phyloP scores from a whole-genome alignment of 1,140 invertebrate species.

The Cotesia glomerata region DNA sequence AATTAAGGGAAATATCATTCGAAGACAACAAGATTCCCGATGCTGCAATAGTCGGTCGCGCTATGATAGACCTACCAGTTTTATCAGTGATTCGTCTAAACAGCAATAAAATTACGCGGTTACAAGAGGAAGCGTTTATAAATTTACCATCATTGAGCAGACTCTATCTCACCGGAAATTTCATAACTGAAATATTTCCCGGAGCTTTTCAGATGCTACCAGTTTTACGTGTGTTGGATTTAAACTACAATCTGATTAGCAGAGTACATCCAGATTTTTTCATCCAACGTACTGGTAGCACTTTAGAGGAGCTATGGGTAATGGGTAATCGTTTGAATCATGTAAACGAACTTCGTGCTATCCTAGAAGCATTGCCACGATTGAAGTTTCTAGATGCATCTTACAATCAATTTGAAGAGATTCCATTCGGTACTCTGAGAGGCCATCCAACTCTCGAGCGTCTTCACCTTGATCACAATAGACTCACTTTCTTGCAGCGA shows the following conservation, averaged over 20 bases:
- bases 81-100: conserved; percentile 74
- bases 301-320: conserved; percentile 78
- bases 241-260: conserved; percentile 80
- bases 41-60: conserved; percentile 78
- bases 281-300: conserved; percentile 72
- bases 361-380: conserved; percentile 78
- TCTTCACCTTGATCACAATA: conserved; percentile 81
- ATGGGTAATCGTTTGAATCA: conserved; percentile 78
- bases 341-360: conserved; percentile 72
- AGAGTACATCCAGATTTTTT: conserved; percentile 82
- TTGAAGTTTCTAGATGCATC: conserved; percentile 79
- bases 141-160: conserved; percentile 76
- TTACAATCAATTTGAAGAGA: conserved; percentile 75
- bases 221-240: conserved; percentile 72
- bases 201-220: conserved; percentile 82
- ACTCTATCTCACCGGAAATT: conserved; percentile 75
- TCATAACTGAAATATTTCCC: conserved; percentile 76
- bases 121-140: conserved; percentile 80
- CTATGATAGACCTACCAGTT: conserved; percentile 74
- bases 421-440: conserved; percentile 75
- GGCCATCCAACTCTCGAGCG: conserved; percentile 81
- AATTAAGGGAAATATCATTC: conserved; percentile 74
- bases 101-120: conserved; percentile 72
- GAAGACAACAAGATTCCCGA: conserved; percentile 76
- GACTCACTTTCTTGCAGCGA: conserved; percentile 73